Evolutionary conservation across 2,797 vertebrate genomes (phyloP).

Genomic region (Sardinella longiceps): DNA sequence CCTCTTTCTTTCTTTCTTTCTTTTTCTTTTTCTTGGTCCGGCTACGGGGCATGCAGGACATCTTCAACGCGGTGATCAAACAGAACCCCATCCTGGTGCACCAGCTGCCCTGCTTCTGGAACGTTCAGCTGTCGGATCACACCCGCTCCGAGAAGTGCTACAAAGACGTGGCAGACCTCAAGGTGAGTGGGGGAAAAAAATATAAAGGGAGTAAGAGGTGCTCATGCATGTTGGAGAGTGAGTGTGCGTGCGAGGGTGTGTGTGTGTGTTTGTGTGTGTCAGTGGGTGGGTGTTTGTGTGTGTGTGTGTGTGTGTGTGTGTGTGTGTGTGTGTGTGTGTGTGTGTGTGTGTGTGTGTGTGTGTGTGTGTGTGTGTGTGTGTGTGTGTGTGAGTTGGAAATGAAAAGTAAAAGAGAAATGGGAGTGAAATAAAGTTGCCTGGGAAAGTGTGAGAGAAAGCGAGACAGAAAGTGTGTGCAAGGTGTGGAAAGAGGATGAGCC

Average conservation of each 20-base stretch:
- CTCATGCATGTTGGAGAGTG: neutral
- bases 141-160: conserved; percentile 99
- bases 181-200: conserved; percentile 87
- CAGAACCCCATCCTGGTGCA: conserved; percentile 97
- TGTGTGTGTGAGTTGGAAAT: neutral
- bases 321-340: neutral
- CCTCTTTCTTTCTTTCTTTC: neutral
- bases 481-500: neutral
- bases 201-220: neutral
- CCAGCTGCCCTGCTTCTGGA: conserved; percentile 99
- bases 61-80: conserved; percentile 98
- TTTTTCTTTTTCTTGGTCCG: neutral
- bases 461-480: neutral
- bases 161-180: conserved; percentile 96
- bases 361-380: neutral
- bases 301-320: neutral
- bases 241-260: neutral
- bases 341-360: neutral
- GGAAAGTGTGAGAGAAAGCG: neutral
- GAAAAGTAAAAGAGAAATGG: neutral
- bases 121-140: conserved; percentile 97
- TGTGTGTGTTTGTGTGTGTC: neutral
- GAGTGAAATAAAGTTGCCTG: neutral
- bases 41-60: conserved; percentile 79
- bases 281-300: too few relatives aligned